A percentile compares a stretch with the other conserved stretches of the same genome.
These are phyloP conservation scores for Arctopsyche grandis DNA, from an alignment of 1,140 invertebrate genomes.

Conservation along the genomic window DNA sequence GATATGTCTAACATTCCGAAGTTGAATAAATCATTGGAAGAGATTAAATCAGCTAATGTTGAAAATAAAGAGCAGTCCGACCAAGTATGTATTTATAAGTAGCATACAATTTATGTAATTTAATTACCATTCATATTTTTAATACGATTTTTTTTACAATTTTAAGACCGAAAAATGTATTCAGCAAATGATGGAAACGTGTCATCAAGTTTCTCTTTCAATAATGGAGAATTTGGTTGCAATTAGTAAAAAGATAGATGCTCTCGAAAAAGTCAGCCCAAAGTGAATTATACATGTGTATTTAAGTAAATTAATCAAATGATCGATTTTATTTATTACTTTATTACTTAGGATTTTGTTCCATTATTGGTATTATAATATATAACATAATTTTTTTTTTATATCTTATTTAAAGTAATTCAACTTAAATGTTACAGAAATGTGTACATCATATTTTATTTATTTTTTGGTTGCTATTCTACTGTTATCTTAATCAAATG, in stretches of 20 bases:
- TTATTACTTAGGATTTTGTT: not conserved
- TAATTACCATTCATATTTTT: not conserved
- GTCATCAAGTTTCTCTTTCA: conserved; percentile 49
- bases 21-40: conserved; percentile 43
- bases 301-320: too few relatives aligned
- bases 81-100: conserved; percentile 33
- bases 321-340: too few relatives aligned
- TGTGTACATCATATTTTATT: conserved; percentile 31
- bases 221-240: conserved; percentile 53
- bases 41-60: conserved; percentile 44
- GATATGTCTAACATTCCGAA: conserved; percentile 46
- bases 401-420: not conserved
- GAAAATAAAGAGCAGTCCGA: conserved; percentile 53
- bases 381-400: too few relatives aligned
- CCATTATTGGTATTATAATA: not conserved
- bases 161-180: conserved; percentile 52
- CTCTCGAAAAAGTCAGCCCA: conserved; percentile 40
- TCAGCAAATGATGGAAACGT: conserved; percentile 52
- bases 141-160: conserved; percentile 12
- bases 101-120: not conserved
- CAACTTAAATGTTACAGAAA: conserved; percentile 52
- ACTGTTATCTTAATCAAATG: not conserved
- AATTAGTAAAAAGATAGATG: conserved; percentile 51
- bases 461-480: too few relatives aligned
- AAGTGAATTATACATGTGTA: conserved; percentile 7